Evolutionary conservation across 1,140 invertebrate genomes (phyloP).

Genomic region (Drosophila kepulauana): DNA sequence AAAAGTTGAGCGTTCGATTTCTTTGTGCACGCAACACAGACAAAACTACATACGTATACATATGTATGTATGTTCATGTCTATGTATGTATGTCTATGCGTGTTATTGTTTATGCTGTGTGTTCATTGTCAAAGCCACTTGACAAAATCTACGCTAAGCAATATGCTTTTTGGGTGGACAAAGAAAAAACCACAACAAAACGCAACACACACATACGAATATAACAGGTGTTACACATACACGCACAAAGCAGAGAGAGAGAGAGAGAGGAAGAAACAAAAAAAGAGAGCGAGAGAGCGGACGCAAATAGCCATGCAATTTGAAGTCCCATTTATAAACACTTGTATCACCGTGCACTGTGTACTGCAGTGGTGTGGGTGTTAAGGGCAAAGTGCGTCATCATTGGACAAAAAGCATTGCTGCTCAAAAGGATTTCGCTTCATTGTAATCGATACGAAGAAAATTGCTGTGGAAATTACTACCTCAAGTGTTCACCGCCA

Average conservation of each 20-base stretch:
- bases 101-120: slow-evolving; percentile 71
- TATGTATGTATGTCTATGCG: slow-evolving; percentile 25
- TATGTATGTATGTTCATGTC: neutral
- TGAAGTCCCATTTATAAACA: slow-evolving; percentile 13
- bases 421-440: neutral
- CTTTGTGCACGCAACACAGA: slow-evolving; percentile 44
- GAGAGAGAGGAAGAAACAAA: neutral
- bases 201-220: slow-evolving; percentile 18
- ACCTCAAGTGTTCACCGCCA: no score
- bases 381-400: slow-evolving; percentile 19
- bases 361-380: neutral
- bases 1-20: slow-evolving; percentile 56
- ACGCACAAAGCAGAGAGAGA: slow-evolving; percentile 20
- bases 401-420: neutral
- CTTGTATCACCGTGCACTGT: neutral
- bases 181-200: slow-evolving; percentile 54
- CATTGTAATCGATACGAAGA: slow-evolving; percentile 13
- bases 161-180: slow-evolving; percentile 45
- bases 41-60: slow-evolving; percentile 18
- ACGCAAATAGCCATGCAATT: slow-evolving; percentile 21
- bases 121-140: slow-evolving; percentile 76
- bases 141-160: slow-evolving; percentile 61
- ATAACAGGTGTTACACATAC: slow-evolving; percentile 67
- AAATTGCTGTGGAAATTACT: slow-evolving; percentile 1
- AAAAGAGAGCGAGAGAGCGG: neutral